Percentiles rank a stretch among this genome's conserved stretches.
Conservation (phyloP, 2,888 invertebrate genomes). For the Sylvicola fuscatus region DNA sequence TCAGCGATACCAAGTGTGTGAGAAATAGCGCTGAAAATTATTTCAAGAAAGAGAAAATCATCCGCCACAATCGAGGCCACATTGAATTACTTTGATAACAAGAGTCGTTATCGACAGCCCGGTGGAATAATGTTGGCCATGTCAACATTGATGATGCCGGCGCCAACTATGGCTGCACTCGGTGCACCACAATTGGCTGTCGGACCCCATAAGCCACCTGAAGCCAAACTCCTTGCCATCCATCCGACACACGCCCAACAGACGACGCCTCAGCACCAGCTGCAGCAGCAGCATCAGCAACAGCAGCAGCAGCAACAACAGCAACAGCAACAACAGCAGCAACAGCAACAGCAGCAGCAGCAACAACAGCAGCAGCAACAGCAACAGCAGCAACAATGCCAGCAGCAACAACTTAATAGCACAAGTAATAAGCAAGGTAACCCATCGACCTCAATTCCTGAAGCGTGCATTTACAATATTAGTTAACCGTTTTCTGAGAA, state of each 20-base stretch:
- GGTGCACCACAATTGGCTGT: conserved; percentile 25
- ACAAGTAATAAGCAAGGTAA: too few relatives aligned
- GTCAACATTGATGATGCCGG: conserved; percentile 28
- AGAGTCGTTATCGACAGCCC: conserved; percentile 5
- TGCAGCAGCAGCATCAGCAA: conserved; percentile 8
- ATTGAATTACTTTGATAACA: neutral
- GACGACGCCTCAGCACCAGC: conserved; percentile 8
- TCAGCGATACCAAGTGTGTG: too few relatives aligned
- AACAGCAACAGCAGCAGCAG: conserved; percentile 6
- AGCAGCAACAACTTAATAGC: conserved; percentile 7
- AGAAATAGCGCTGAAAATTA: too few relatives aligned
- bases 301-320: conserved; percentile 16
- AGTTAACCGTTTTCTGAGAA: too few relatives aligned
- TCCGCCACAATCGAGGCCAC: neutral
- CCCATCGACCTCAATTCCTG: too few relatives aligned
- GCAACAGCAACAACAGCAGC: conserved; percentile 8
- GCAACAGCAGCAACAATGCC: conserved; percentile 12
- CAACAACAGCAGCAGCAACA: conserved; percentile 10
- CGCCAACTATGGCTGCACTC: conserved; percentile 23
- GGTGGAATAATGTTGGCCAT: conserved; percentile 23
- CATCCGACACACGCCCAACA: conserved; percentile 21
- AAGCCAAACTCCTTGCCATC: conserved; percentile 25
- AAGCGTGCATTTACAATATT: too few relatives aligned
- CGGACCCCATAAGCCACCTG: conserved; percentile 26
- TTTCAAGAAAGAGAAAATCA: too few relatives aligned